Evolutionary conservation across 2,113 vertebrate species (phyloP), one percentile per base, ranked within the genome.

Genomic region (Plotosus lineatus): DNA sequence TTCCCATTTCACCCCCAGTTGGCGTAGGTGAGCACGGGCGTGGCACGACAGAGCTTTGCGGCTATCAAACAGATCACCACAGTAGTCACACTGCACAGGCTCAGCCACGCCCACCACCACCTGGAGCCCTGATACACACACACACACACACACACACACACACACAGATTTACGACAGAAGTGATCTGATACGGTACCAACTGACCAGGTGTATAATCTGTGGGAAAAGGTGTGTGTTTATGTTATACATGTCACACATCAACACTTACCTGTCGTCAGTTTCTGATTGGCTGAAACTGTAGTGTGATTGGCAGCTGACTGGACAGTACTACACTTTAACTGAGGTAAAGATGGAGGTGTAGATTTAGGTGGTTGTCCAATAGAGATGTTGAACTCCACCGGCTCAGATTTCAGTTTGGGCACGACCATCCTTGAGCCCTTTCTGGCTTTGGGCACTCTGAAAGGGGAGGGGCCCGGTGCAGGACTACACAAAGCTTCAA

Each of bases 11-110:
- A 97, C 92, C 0, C 96, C 96, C 79, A 98, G 94, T 82, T 97
- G 96, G 0, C 96, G 92, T 51, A 98, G 91, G 84, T 98, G 96
- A 8, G 95, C 94, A 2, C 96, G 95, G 0, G 93, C 96, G 2
- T 98, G 97, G 87, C 97, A 98, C 0, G 97, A 98, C 1, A 98
- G 92, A 0, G 96, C 96, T 88, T 98, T 98, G 21, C 96, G 94
- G 63, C 96, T 98, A 17, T 98, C 96, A 9, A 98, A 98, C 87
- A 95, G 94, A 86, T 98, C 96, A 0, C 95, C 94, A 1, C 96
- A 98, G 90, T 94, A 97, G 56, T 97, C 94, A 1, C 97, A 98
- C 28, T 93, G 94, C 86, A 97, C 94, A 12, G 95, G 93, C 1
- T 94, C 92, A 0, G 91, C 89, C 3, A 93, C 90, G 19, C 94